A percentile compares a stretch with the other conserved stretches of the same genome.
phyloP scores from a whole-genome alignment of 2,113 vertebrate genomes.

The Nicator chloris region DNA sequence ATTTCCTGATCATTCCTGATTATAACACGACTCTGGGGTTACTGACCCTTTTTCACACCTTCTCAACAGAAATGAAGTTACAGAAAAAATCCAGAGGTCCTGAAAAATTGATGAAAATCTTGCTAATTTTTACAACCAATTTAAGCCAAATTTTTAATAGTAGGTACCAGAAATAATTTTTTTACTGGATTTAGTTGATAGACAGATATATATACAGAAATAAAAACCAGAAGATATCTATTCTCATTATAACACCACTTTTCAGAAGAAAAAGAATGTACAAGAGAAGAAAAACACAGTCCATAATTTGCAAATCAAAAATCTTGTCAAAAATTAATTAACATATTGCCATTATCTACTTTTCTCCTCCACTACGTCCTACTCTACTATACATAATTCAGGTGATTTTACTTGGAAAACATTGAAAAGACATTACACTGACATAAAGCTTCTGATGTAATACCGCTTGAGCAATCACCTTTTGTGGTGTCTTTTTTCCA shows the following conservation, averaged over 20 bases:
- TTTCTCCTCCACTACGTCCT: neutral
- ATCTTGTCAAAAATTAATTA: neutral
- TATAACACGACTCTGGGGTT: slow-evolving; percentile 62
- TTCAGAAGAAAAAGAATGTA: neutral
- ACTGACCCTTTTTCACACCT: slow-evolving; percentile 58
- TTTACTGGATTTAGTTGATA: neutral
- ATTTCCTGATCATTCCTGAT: slow-evolving; percentile 78
- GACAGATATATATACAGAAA: neutral
- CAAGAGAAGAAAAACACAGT: neutral
- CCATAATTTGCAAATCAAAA: neutral
- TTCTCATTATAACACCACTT: neutral
- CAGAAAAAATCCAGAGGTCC: neutral
- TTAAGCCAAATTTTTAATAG: slow-evolving; percentile 2
- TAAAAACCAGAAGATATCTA: neutral
- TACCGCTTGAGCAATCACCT: neutral
- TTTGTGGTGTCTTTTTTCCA: neutral
- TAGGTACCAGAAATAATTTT: neutral
- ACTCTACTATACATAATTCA: neutral
- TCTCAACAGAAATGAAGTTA: slow-evolving; percentile 2
- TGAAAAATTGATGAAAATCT: neutral
- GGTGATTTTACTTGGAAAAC: neutral
- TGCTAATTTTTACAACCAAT: neutral
- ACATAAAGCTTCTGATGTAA: neutral
- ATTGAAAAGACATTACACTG: neutral
- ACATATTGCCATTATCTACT: neutral